Evolutionary conservation across 2,888 invertebrate genomes (phyloP).

Genomic region (Ellobium chinense): DNA sequence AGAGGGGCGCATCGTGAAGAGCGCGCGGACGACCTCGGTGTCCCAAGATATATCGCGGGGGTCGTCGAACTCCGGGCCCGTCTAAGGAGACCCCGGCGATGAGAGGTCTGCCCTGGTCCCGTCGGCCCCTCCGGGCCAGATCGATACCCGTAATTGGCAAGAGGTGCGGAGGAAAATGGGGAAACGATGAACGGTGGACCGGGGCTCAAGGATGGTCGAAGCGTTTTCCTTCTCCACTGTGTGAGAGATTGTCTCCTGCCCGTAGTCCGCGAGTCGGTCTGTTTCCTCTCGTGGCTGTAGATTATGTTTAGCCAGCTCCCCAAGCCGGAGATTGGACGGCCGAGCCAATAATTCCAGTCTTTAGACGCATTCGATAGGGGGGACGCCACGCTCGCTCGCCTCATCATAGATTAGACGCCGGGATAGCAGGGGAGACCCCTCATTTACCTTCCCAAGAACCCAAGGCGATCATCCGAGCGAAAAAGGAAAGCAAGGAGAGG

Average conservation of each 20-base stretch:
- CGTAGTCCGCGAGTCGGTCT: constrained; percentile 8
- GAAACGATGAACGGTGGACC: background rate
- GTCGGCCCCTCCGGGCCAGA: background rate
- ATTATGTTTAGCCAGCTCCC: constrained; percentile 33
- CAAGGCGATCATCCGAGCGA: constrained; percentile 13
- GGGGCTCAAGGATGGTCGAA: background rate
- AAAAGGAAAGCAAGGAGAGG: too few relatives aligned
- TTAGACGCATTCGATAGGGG: constrained; percentile 31
- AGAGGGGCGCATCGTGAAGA: background rate
- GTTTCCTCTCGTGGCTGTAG: constrained; percentile 21
- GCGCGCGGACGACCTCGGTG: background rate
- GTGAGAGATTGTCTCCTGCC: constrained; percentile 18
- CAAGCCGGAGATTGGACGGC: constrained; percentile 30
- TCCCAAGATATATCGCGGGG: background rate
- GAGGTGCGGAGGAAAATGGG: constrained; percentile 6
- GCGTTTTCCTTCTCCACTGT: background rate
- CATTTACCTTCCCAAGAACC: constrained; percentile 12
- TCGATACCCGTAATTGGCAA: constrained; percentile 34
- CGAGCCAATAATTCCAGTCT: constrained; percentile 29
- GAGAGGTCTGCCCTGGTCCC: background rate
- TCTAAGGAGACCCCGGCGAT: background rate
- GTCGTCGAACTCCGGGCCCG: background rate
- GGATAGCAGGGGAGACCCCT: constrained; percentile 6
- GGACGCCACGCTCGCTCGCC: constrained; percentile 2
- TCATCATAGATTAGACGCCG: background rate